Evolutionary conservation across 2,888 invertebrate species (phyloP).

Genomic region (Spodoptera littoralis): DNA sequence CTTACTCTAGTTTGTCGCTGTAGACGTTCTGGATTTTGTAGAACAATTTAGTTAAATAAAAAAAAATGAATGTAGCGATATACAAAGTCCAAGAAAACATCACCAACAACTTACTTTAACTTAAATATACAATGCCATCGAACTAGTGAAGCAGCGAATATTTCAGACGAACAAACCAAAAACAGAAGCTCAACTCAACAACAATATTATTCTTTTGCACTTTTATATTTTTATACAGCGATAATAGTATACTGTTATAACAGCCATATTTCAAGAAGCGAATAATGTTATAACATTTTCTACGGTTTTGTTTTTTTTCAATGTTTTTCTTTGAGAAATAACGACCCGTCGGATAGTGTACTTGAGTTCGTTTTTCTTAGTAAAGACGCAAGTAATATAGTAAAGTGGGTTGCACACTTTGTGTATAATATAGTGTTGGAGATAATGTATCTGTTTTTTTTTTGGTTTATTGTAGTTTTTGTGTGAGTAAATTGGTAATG

Average conservation of each 20-base stretch:
- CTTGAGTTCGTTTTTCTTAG: constrained; percentile 14
- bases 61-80: too few relatives aligned
- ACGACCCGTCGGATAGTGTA: constrained; percentile 21
- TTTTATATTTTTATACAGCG: constrained; percentile 21
- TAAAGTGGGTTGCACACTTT: too few relatives aligned
- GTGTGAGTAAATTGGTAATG: background rate
- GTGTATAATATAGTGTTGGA: too few relatives aligned
- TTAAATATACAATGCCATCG: too few relatives aligned
- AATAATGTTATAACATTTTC: constrained; percentile 3
- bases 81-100: too few relatives aligned
- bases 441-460: too few relatives aligned
- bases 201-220: constrained; percentile 15
- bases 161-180: constrained; percentile 3
- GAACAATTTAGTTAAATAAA: too few relatives aligned
- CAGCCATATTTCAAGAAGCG: constrained; percentile 30
- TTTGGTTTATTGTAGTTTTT: background rate
- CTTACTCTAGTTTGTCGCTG: too few relatives aligned
- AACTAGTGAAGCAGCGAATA: too few relatives aligned
- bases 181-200: background rate
- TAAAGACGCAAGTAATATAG: background rate
- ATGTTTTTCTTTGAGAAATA: constrained; percentile 33
- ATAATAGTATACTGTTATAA: constrained; percentile 19
- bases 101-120: too few relatives aligned
- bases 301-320: background rate
- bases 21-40: too few relatives aligned